Evolutionary conservation across 2,113 vertebrate species (phyloP), one percentile per base, ranked within the genome.

Genomic region (Penelope pileata): DNA sequence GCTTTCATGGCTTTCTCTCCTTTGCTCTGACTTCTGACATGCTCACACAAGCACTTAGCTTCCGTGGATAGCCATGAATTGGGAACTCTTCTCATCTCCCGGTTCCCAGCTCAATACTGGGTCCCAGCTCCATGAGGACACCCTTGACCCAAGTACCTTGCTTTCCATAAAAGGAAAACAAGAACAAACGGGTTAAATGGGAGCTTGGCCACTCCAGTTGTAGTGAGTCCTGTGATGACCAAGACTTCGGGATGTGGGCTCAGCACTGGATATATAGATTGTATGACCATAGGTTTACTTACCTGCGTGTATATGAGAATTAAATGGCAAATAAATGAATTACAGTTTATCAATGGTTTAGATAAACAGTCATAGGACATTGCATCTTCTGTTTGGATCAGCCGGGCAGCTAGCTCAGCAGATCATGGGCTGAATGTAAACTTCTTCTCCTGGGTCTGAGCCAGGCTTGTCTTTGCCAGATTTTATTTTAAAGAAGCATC

Each of bases 351-450:
- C 32, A 77, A 54, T 29, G 32, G 8, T 75, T 92, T 86, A 38
- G 40, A 72, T 84, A 67, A 96, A 90, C 30, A 67, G 48, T 58
- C 36, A 69, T 7, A 40, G 19, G 23, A 54, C 54, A 27, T 66
- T 91, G 93, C 53, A 6, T 85, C 40, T 87, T 67, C 53, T 75
- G 1, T 79, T 88, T 85, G 58, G 45, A 94, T 93, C 74, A 89
- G 36, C 16, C 43, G 74, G 69, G 73, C 51, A 86, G 69, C 53
- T 82, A 82, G 63, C 48, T 89, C 84, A 87, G 91, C 90, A 95
- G 67, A 89, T 72, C 84, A 67, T 23, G 67, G 59, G 14, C 47
- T 88, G 75, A 63, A 90, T 80, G 85, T 79, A 88, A 90, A 91
- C 5, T 85, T n/a, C 7, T 45, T 58, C 50, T 87, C 40, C 32